Base-by-base conservation (phyloP, 2,888 invertebrate genomes). In the Anthophora plumipes region DNA sequence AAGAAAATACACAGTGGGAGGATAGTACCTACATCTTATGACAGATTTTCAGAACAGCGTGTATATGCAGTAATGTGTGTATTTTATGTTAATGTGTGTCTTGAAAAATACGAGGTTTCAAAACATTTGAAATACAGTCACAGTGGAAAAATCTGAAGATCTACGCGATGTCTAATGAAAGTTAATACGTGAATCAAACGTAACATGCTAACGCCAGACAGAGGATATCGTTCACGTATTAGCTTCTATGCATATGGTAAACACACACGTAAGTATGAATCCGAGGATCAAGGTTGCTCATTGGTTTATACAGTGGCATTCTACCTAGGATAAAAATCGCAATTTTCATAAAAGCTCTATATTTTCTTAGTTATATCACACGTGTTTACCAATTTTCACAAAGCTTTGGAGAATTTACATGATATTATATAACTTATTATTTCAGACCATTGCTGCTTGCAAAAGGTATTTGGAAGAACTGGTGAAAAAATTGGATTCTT, bases 31-130 rank as follows among this genome's bases (percentile, higher is more conserved):
- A 4, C 12, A 20, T 8, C n/a, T 70, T 52, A 1, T 39, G 22
- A 43, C 31, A 52, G 22, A 57, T 17, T 46, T 66, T 39, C 57
- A 46, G 14, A 25, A 17, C 31, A 64, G n/a, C 9, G 43, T 72
- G n/a, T 4, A 41, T 0, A 17, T 14, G n/a, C 12, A 6, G 22
- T 60, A 7, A 50, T n/a, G 66, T 20, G 14, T n/a, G 2, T 39
- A 25, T 69, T 2, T 1, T n/a, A 43, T 14, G 60, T n/a, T n/a
- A n/a, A n/a, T n/a, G n/a, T n/a, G 25, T 54, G 25, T 31, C 31
- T 17, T 17, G 17, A 2, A 1, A 50, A n/a, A 8, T 17, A 7
- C n/a, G n/a, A 9, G 50, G n/a, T n/a, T n/a, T 20, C 6, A 50
- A n/a, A 50, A 31, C 4, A 31, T 20, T n/a, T 17, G 31, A 7